A percentile compares a stretch with the other conserved stretches of the same genome.
Evolutionary conservation across 2,113 vertebrate genomes (phyloP).

Genomic region (Lipotes vexillifer): DNA sequence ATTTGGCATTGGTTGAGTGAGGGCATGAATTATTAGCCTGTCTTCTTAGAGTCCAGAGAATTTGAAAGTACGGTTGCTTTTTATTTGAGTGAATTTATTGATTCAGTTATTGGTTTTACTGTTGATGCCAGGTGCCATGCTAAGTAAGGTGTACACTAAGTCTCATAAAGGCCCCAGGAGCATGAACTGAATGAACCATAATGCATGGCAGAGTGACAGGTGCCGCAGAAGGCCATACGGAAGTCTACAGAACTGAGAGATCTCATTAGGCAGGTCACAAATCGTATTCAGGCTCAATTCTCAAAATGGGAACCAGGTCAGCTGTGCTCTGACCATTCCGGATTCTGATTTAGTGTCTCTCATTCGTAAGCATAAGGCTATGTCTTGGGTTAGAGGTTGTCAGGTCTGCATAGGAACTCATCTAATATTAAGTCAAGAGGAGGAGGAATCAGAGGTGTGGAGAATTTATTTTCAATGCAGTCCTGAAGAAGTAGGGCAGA

Average conservation of each 20-base stretch:
- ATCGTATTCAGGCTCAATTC: background rate
- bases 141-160: background rate
- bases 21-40: background rate
- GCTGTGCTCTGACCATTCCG: fast-evolving
- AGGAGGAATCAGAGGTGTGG: background rate
- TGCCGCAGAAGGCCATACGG: background rate
- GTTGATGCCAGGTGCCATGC: background rate
- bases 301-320: background rate
- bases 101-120: background rate
- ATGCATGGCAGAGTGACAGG: no score
- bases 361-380: no score
- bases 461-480: background rate
- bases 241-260: background rate
- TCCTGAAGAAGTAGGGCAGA: no score
- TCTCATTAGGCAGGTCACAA: background rate
- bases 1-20: background rate
- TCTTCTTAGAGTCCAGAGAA: background rate
- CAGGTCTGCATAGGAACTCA: background rate
- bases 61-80: background rate
- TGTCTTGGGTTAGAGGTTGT: no score
- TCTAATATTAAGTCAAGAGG: background rate
- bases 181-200: background rate
- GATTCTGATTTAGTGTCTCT: background rate
- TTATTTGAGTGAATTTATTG: background rate
- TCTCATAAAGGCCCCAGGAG: background rate